A percentile compares a stretch with the other conserved stretches of the same genome.
Evolutionary conservation across 2,797 vertebrate species (phyloP).

Genomic region (Centropyge bicolor): DNA sequence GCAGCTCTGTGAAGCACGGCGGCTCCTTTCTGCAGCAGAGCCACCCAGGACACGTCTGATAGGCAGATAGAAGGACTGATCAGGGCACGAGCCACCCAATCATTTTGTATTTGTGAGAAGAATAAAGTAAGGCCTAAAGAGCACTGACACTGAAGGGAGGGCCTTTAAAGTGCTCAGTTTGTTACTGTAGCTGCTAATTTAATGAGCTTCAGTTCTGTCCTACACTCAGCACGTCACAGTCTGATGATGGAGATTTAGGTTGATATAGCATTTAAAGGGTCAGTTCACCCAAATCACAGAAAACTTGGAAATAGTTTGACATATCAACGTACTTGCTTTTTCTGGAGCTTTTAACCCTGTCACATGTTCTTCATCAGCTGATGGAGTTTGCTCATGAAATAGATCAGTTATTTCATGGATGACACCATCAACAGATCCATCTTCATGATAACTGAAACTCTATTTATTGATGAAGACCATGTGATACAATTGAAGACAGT

Average conservation of each 20-base stretch:
- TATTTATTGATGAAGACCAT: neutral
- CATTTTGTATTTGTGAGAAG: neutral
- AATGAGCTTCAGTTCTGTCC: conserved; percentile 7
- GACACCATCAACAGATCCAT: neutral
- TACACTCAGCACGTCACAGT: neutral
- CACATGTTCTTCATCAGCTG: neutral
- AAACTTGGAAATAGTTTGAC: neutral
- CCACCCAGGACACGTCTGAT: conserved; percentile 18
- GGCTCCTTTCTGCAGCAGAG: conserved; percentile 18
- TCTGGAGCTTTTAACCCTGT: neutral
- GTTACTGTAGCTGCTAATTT: neutral
- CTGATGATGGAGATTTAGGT: neutral
- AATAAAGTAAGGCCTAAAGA: neutral
- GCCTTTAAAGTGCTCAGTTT: conserved; percentile 13
- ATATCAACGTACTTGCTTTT: too few relatives aligned
- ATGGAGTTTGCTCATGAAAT: neutral
- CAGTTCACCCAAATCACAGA: neutral
- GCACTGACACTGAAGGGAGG: conserved; percentile 4
- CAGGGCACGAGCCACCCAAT: neutral
- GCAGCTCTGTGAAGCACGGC: conserved; percentile 30
- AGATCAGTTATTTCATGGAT: neutral
- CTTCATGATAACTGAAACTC: neutral
- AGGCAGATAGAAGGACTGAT: conserved; percentile 9
- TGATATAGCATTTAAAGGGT: conserved; percentile 5
- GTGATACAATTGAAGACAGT: too few relatives aligned